Evolutionary conservation across 2,113 vertebrate genomes (phyloP).

Genomic region (Chaetops frenatus): DNA sequence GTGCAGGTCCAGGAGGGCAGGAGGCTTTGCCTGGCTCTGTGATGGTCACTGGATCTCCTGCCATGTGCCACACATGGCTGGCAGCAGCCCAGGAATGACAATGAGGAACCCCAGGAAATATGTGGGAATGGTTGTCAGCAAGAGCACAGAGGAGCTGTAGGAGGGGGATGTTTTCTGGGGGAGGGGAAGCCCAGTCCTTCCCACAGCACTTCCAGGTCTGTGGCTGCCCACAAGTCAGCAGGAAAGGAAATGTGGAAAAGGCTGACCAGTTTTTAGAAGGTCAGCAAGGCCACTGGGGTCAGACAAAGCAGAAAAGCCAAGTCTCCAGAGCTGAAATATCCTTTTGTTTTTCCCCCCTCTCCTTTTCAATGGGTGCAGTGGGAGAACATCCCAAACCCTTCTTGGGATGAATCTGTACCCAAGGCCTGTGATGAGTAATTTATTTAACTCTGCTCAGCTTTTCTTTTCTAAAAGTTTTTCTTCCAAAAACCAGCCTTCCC

Average conservation of each 20-base stretch:
- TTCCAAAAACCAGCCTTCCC: neutral
- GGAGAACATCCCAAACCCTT: neutral
- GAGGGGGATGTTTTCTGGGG: neutral
- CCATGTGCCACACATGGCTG: accelerated
- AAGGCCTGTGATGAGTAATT: neutral
- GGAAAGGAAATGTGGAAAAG: neutral
- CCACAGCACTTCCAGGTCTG: neutral
- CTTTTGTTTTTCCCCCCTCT: neutral
- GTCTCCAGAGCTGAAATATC: neutral
- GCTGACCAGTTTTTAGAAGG: neutral
- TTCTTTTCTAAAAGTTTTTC: neutral
- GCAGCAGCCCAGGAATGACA: neutral
- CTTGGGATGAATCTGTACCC: neutral
- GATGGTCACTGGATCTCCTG: neutral
- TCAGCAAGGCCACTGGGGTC: neutral
- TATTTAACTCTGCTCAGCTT: neutral
- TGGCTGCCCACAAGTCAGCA: neutral
- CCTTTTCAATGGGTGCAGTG: neutral
- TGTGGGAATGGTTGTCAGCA: neutral
- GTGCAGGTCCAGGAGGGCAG: neutral
- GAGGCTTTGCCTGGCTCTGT: neutral
- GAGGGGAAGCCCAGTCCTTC: neutral
- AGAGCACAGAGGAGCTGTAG: neutral
- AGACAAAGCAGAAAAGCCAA: neutral
- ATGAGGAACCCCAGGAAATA: neutral